Percentiles rank a stretch among this genome's conserved stretches.
phyloP scores from a whole-genome alignment of 2,888 invertebrate genomes.

The Sarcophaga rosellei region DNA sequence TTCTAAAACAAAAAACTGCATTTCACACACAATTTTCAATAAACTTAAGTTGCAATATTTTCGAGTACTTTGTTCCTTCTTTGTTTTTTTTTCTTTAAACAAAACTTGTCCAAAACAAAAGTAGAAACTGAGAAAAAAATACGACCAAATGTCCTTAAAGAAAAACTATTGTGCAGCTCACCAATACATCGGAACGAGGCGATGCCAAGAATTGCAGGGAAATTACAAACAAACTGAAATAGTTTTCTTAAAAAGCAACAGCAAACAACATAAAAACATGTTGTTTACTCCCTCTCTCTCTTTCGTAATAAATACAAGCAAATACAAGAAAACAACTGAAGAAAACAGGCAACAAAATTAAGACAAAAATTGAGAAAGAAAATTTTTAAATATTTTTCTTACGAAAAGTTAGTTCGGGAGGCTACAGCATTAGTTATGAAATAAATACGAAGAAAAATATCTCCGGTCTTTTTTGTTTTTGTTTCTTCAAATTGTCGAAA shows the following conservation, averaged over 20 bases:
- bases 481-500: neutral
- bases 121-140: no score
- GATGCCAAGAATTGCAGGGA: neutral
- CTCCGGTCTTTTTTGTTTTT: neutral
- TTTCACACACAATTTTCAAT: conserved; percentile 21
- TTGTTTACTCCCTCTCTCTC: conserved; percentile 14
- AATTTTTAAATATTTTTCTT: no score
- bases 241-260: neutral
- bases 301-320: conserved; percentile 24
- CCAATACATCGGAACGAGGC: neutral
- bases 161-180: neutral
- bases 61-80: neutral
- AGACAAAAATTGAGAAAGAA: no score
- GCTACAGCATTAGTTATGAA: conserved; percentile 37
- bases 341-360: conserved; percentile 16
- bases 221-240: conserved; percentile 27
- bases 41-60: conserved; percentile 16
- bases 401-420: no score
- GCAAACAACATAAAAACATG: conserved; percentile 30
- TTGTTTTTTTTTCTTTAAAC: neutral
- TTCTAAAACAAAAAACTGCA: neutral
- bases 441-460: conserved; percentile 6
- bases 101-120: conserved; percentile 16
- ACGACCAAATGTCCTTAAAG: conserved; percentile 4
- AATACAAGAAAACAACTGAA: conserved; percentile 7